A percentile compares a stretch with the other conserved stretches of the same genome.
phyloP scores from a whole-genome alignment of 2,113 vertebrate genomes.

The crab-eating macaque (Macaca fascicularis) region DNA sequence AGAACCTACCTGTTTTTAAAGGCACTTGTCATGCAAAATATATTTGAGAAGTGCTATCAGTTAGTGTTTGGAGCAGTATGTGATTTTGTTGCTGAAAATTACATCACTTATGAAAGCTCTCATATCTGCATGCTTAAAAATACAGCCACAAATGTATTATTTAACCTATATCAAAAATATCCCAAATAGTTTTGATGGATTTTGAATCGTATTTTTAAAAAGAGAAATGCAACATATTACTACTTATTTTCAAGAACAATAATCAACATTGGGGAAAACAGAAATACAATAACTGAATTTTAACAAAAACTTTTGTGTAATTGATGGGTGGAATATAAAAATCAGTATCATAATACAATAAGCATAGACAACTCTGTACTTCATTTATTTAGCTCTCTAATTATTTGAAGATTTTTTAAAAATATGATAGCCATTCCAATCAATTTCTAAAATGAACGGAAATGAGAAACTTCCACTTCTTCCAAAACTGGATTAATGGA shows the following conservation, averaged over 20 bases:
- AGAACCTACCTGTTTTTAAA: not conserved
- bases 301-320: not conserved
- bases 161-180: not conserved
- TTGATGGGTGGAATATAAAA: not conserved
- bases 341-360: not conserved
- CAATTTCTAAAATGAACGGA: not conserved
- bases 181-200: not conserved
- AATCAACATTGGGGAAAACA: not conserved
- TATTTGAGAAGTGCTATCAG: not conserved
- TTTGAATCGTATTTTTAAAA: not conserved
- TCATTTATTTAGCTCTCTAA: not conserved
- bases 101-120: not conserved
- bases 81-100: not conserved
- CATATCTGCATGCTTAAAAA: not conserved
- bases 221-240: not conserved
- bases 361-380: not conserved
- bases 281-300: not conserved
- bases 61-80: not conserved
- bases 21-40: not conserved
- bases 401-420: not conserved
- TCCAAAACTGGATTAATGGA: not conserved
- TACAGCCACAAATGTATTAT: not conserved
- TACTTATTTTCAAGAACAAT: constrained; percentile 1
- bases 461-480: not conserved
- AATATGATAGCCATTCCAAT: not conserved